Percentiles rank a stretch among this genome's conserved stretches.
Conservation (phyloP, 2,888 invertebrate genomes). For the Piscicola geometra region DNA sequence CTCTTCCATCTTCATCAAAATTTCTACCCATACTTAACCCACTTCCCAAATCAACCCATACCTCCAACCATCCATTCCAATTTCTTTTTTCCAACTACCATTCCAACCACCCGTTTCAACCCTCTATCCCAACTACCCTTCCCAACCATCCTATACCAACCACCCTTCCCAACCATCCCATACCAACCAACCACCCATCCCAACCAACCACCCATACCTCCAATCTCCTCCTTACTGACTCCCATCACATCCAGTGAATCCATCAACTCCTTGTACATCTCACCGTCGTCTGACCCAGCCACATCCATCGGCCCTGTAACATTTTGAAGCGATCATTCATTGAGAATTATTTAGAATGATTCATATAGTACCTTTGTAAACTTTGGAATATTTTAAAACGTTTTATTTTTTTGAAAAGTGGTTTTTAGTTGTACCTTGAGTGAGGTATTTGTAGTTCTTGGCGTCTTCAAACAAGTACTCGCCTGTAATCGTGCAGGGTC, state of each 20-base stretch:
- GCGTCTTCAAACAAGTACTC: slow-evolving; percentile 92
- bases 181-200: not conserved
- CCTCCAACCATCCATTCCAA: not conserved
- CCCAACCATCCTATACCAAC: too few species aligned
- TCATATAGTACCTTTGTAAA: not conserved
- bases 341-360: not conserved
- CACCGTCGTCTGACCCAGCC: slow-evolving; percentile 59
- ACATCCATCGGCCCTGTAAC: slow-evolving; percentile 66
- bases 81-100: too few species aligned
- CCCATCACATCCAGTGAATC: slow-evolving; percentile 99
- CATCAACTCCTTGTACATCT: slow-evolving; percentile 86
- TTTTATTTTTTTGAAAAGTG: not conserved
- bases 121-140: too few species aligned
- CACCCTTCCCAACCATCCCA: too few species aligned
- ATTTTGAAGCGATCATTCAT: not conserved
- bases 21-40: not conserved
- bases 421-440: slow-evolving; percentile 67
- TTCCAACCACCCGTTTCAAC: too few species aligned
- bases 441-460: slow-evolving; percentile 84
- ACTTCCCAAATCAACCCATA: not conserved
- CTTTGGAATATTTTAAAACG: not conserved
- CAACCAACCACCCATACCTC: slow-evolving; percentile 1
- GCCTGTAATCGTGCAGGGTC: too few species aligned
- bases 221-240: slow-evolving; percentile 78
- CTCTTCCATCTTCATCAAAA: too few species aligned